Conservation (phyloP, 2,113 vertebrate species). For the Mola mola region DNA sequence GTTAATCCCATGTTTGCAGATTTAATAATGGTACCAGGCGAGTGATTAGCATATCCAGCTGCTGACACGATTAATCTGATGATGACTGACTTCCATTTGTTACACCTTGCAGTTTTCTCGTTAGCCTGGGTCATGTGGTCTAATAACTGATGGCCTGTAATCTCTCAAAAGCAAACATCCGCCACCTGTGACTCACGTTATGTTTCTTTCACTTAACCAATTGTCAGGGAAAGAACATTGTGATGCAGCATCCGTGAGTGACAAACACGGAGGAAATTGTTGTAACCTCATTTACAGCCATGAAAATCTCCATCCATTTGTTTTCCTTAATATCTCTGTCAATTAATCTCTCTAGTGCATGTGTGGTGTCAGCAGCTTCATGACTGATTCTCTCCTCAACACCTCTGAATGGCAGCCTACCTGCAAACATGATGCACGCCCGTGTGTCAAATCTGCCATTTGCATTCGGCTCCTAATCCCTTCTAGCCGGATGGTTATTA, state of each 20-base stretch:
- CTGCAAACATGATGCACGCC: constrained; percentile 57
- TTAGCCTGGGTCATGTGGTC: constrained; percentile 28
- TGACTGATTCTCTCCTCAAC: constrained; percentile 10
- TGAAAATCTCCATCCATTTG: constrained; percentile 22
- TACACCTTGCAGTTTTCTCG: constrained; percentile 27
- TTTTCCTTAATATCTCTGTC: background rate
- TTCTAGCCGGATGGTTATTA: constrained; percentile 47
- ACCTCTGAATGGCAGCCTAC: constrained; percentile 23
- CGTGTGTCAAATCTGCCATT: constrained; percentile 56
- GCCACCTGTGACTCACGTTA: constrained; percentile 1
- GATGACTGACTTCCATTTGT: constrained; percentile 36
- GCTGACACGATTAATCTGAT: constrained; percentile 22
- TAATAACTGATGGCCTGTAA: constrained; percentile 38
- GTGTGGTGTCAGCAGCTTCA: constrained; percentile 14
- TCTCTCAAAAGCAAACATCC: constrained; percentile 23
- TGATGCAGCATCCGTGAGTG: constrained; percentile 21
- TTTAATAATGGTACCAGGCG: constrained; percentile 15
- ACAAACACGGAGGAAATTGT: constrained; percentile 5
- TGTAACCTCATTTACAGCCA: constrained; percentile 24
- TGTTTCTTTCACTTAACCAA: constrained; percentile 21
- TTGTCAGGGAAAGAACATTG: constrained; percentile 16
- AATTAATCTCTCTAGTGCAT: constrained; percentile 4
- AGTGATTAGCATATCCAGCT: constrained; percentile 39
- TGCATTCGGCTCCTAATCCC: constrained; percentile 61
- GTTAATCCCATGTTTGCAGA: background rate